phyloP scores from a whole-genome alignment of 2,888 invertebrate genomes.

The Drosophila recens region DNA sequence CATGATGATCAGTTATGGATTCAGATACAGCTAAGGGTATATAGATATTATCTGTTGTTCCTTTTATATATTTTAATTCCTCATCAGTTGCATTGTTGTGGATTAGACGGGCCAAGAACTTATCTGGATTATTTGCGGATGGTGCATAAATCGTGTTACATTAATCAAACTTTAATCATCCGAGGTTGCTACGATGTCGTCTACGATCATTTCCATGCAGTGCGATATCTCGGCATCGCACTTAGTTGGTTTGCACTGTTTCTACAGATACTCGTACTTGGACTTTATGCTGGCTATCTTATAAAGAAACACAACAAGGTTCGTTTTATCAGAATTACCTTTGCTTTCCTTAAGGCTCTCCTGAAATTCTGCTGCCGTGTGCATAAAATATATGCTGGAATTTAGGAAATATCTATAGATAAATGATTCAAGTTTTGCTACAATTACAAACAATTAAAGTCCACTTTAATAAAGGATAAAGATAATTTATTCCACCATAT shows the following conservation, averaged over 20 bases:
- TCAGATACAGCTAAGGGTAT: slow-evolving; percentile 28
- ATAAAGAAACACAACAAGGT: neutral
- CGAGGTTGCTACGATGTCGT: slow-evolving; percentile 40
- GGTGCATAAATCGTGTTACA: slow-evolving; percentile 41
- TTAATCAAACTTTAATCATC: slow-evolving; percentile 19
- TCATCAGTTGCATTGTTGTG: slow-evolving; percentile 50
- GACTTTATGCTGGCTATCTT: neutral
- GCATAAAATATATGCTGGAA: neutral
- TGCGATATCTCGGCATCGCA: neutral
- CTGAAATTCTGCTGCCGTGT: neutral
- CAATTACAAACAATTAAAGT: slow-evolving; percentile 1
- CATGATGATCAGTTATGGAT: slow-evolving; percentile 32
- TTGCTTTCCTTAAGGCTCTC: neutral
- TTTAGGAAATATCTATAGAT: neutral
- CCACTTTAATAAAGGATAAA: slow-evolving; percentile 1
- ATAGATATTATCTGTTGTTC: too few relatives aligned
- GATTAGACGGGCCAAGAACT: slow-evolving; percentile 46
- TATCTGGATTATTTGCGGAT: slow-evolving; percentile 40
- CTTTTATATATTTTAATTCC: neutral
- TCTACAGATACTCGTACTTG: slow-evolving; percentile 1
- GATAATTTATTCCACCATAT: slow-evolving; percentile 8
- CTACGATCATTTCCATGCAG: slow-evolving; percentile 18
- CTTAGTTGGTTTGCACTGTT: slow-evolving; percentile 25
- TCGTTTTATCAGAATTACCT: neutral
- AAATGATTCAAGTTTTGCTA: neutral